phyloP scores from a whole-genome alignment of 2,113 vertebrate species.

The Cephalopterus ornatus region DNA sequence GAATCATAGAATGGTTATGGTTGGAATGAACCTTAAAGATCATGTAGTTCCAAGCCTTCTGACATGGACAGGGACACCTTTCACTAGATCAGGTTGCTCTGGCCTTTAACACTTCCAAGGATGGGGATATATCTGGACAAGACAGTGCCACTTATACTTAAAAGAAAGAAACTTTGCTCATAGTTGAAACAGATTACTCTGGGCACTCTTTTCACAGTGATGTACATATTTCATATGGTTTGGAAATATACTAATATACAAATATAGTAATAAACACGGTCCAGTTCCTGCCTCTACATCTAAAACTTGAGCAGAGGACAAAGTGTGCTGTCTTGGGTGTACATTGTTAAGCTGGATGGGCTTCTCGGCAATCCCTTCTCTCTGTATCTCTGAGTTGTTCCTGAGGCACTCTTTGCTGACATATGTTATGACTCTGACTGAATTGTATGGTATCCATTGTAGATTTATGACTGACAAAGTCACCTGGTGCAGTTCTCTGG shows the following conservation, averaged over 20 bases:
- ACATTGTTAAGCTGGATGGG: fast-evolving
- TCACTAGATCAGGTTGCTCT: not conserved
- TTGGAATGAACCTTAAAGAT: not conserved
- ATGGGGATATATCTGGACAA: not conserved
- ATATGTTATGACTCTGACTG: not conserved
- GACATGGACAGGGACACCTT: not conserved
- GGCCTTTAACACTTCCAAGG: not conserved
- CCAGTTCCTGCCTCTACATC: not conserved
- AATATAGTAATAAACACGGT: no score
- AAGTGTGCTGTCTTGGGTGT: not conserved
- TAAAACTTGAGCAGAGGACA: not conserved
- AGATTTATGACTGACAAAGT: not conserved
- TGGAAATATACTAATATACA: not conserved
- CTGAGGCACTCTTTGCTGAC: not conserved
- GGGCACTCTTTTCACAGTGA: not conserved
- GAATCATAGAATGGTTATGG: not conserved
- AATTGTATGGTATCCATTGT: not conserved
- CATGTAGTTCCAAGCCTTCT: not conserved
- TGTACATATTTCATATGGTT: not conserved
- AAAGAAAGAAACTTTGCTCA: not conserved
- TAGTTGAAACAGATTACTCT: not conserved
- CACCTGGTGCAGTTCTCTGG: not conserved
- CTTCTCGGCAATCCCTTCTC: not conserved
- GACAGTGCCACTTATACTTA: not conserved
- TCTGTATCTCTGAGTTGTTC: not conserved